Evolutionary conservation across 2,113 vertebrate species (phyloP).

Genomic region (Axis porcinus): DNA sequence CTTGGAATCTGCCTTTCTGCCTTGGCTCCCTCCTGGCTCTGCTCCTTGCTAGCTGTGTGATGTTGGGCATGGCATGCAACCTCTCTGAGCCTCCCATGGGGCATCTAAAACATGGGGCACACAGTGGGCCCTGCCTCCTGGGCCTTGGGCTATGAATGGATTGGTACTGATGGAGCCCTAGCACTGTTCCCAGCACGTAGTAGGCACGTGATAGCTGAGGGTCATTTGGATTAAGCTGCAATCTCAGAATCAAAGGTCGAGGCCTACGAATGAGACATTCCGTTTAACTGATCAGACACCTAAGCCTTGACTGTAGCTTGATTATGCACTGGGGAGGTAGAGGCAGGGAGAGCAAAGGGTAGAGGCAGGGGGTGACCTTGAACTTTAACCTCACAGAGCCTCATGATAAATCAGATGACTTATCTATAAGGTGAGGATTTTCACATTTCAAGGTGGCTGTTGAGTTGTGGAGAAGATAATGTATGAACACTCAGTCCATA

Average conservation of each 20-base stretch:
- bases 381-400: background rate
- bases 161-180: fast-evolving
- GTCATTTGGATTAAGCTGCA: background rate
- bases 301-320: background rate
- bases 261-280: background rate
- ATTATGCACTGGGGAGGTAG: background rate
- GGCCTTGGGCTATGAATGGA: background rate
- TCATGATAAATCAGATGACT: background rate
- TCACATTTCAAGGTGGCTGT: background rate
- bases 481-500: background rate
- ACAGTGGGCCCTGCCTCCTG: background rate
- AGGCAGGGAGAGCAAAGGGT: no score
- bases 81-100: background rate
- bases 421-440: background rate
- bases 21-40: no score
- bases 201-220: fast-evolving
- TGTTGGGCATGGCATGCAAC: background rate
- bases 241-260: background rate
- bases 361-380: background rate
- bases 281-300: background rate
- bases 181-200: background rate
- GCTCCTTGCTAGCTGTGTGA: background rate
- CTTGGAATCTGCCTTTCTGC: no score
- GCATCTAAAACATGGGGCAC: no score
- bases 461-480: background rate